Base-by-base conservation (phyloP, 35 echinoderm and acorn worm genomes). In the Lytechinus variegatus region DNA sequence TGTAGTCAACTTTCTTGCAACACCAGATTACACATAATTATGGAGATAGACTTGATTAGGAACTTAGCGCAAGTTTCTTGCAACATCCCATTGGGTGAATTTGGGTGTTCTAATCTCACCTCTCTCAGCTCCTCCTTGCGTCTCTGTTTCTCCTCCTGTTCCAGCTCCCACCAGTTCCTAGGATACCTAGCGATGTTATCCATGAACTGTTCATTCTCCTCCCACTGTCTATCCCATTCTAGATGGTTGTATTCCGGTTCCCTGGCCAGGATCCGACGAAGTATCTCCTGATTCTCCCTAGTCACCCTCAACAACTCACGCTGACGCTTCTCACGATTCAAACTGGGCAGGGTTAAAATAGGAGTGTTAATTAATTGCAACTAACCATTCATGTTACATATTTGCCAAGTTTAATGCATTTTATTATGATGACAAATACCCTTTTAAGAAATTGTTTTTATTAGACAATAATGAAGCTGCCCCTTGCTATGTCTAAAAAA, bases 201-300 rank as follows among this genome's bases (percentile, higher is more conserved):
- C 95, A 99, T 99, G 33, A 99, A 99, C 27, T 86, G 52, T 88
- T 99, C 98, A 71, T 99, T 99, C 87, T 99, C 98, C 87, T 99
- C 97, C 98, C 98, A 99, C 87, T 99, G 95, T 66, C 96, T 92
- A 2, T 98, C 95, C 98, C 98, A 99, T 53, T 97, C 28, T 27
- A 97, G 95, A 51, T 98, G 98, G 91, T 99, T 99, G 95, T 98
- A 98, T 89, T 99, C 98, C 6, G 98, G 98, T 55, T 99, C 98
- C 52, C 98, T 95, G 52, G 98, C 98, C 44, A 99, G 86, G 86
- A 99, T 99, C 54, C 98, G 92, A 53, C 96, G 96, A 87, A 99
- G 94, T 56, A 99, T 99, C 95, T 99, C 98, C 66, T 99, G 98
- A 94, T 99, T 99, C 92, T 99, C 98, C 61, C 95, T 94, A 0